phyloP scores from a whole-genome alignment of 2,113 vertebrate species.

The Zosterops pallidus region DNA sequence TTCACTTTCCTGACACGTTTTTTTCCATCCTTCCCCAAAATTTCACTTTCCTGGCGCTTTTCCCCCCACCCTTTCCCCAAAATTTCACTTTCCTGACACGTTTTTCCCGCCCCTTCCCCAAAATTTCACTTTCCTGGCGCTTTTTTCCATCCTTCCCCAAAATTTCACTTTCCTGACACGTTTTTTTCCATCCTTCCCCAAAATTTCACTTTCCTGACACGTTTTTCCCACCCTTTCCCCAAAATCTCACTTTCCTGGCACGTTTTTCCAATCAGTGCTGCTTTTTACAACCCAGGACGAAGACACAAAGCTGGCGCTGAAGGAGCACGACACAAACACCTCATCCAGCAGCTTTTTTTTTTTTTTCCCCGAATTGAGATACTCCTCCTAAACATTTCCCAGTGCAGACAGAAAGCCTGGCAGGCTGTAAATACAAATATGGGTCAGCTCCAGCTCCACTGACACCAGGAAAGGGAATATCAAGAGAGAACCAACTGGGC shows the following conservation, averaged over 20 bases:
- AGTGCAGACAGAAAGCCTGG: not conserved
- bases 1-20: not conserved
- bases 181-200: no score
- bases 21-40: not conserved
- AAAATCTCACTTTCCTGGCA: not conserved
- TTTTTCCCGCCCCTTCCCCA: not conserved
- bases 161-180: not conserved
- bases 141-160: no score
- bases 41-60: not conserved
- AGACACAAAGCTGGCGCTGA: not conserved
- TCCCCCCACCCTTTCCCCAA: not conserved
- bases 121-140: no score
- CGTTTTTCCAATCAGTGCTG: fast-evolving
- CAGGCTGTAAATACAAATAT: not conserved
- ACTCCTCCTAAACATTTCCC: not conserved
- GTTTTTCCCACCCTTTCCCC: no score
- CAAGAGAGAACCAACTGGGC: not conserved
- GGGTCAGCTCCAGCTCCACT: not conserved
- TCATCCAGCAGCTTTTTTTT: not conserved
- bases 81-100: not conserved
- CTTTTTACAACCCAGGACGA: no score
- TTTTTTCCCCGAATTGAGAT: not conserved
- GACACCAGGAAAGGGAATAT: not conserved
- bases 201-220: not conserved
- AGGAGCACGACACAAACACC: not conserved